Evolutionary conservation across 2,113 vertebrate genomes (phyloP).

Genomic region (Rattus rattus): DNA sequence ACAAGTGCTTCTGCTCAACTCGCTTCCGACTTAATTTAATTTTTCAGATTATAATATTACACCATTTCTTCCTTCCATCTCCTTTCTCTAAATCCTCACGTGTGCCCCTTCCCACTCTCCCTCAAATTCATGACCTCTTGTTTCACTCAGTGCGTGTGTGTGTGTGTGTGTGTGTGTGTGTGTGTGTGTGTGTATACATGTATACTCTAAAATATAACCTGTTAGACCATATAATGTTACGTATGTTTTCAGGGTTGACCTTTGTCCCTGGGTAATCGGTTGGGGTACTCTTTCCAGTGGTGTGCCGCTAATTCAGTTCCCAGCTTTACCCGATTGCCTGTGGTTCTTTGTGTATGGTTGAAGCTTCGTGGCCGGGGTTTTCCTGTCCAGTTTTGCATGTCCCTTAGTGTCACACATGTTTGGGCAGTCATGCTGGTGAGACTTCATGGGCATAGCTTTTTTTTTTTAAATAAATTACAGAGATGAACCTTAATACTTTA

Average conservation of each 20-base stretch:
- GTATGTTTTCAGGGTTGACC: not conserved
- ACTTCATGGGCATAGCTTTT: not conserved
- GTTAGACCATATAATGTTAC: not conserved
- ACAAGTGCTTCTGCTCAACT: too few relatives aligned
- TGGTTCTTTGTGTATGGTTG: not conserved
- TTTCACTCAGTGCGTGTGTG: not conserved
- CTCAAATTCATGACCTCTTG: not conserved
- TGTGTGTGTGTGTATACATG: not conserved
- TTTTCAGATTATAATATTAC: not conserved
- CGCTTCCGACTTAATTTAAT: not conserved
- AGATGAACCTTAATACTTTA: constrained; percentile 30
- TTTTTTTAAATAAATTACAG: constrained; percentile 28
- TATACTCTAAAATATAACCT: not conserved
- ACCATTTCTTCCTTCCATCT: not conserved
- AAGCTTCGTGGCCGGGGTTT: not conserved
- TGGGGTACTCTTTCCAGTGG: not conserved
- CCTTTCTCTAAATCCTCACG: not conserved
- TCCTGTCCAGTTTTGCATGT: not conserved
- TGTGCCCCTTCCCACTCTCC: not conserved
- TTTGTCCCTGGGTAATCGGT: not conserved
- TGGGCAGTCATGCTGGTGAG: not conserved
- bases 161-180: not conserved
- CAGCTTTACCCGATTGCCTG: not conserved
- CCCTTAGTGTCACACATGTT: not conserved
- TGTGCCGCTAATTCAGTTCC: too few relatives aligned